A percentile compares a stretch with the other conserved stretches of the same genome.
phyloP scores from a whole-genome alignment of 1,140 invertebrate genomes.

The Myzus persicae region DNA sequence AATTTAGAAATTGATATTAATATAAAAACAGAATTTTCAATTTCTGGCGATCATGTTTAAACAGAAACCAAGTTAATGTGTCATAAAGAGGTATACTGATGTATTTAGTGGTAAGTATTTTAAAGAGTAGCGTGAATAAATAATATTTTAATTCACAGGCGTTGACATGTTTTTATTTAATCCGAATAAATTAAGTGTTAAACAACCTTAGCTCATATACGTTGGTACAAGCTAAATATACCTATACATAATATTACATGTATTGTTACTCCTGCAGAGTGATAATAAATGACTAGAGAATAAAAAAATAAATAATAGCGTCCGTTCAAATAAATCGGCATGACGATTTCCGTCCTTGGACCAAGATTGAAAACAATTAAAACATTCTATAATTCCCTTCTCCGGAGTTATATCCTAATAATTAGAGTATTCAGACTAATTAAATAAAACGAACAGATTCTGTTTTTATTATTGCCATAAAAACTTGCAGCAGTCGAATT shows the following conservation, averaged over 20 bases:
- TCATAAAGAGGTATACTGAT: neutral
- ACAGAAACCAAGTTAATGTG: neutral
- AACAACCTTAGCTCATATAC: neutral
- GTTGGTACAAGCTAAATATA: neutral
- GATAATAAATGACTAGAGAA: neutral
- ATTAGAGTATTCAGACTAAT: neutral
- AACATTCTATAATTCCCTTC: neutral
- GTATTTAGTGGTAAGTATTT: neutral
- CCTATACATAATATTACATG: neutral
- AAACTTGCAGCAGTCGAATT: neutral
- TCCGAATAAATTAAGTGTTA: neutral
- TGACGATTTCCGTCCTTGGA: neutral
- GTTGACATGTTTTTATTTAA: neutral
- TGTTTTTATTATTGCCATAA: neutral
- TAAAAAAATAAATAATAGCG: neutral
- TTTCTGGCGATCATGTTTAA: neutral
- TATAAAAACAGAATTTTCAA: neutral
- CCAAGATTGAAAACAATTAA: neutral
- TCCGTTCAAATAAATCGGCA: neutral
- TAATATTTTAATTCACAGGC: neutral
- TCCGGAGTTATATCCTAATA: neutral
- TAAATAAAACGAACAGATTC: neutral
- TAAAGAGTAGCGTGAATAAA: neutral
- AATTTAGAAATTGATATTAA: neutral
- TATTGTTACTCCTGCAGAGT: neutral